Percentiles rank a stretch among this genome's conserved stretches.
Conservation (phyloP, 1,140 invertebrate species). For the Eriosoma lanigerum region DNA sequence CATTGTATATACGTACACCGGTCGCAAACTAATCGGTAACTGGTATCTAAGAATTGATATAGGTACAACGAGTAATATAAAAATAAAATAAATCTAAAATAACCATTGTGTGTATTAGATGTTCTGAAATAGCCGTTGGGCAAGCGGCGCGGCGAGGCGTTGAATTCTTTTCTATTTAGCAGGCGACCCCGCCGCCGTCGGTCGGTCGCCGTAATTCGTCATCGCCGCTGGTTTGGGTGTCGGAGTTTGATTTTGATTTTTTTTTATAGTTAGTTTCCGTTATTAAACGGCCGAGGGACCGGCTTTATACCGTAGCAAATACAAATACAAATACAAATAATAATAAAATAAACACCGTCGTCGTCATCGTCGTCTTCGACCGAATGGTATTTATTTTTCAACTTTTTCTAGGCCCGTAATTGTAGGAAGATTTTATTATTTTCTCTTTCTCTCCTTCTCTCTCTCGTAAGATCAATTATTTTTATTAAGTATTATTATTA, state of each 20-base stretch:
- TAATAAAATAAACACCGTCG: neutral
- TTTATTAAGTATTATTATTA: too few relatives aligned
- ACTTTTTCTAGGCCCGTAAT: neutral
- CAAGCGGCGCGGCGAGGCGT: constrained; percentile 23
- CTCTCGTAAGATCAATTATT: neutral
- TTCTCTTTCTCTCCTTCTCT: neutral
- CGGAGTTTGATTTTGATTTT: constrained; percentile 32
- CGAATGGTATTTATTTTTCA: neutral
- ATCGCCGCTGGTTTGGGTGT: constrained; percentile 12
- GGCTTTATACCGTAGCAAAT: neutral
- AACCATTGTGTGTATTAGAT: constrained; percentile 40
- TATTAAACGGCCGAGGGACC: neutral
- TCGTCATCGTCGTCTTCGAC: neutral
- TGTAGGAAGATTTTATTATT: neutral
- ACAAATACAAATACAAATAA: neutral
- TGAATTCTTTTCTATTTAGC: constrained; percentile 51
- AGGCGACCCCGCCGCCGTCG: constrained; percentile 14
- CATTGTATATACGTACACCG: constrained; percentile 18
- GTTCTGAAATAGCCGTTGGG: constrained; percentile 44
- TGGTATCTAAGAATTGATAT: neutral
- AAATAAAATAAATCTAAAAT: constrained; percentile 51
- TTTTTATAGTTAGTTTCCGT: constrained; percentile 34
- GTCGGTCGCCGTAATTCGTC: neutral
- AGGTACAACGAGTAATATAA: constrained; percentile 30
- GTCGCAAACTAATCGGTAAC: constrained; percentile 22